Percentiles rank a stretch among this genome's conserved stretches.
Evolutionary conservation across 2,888 invertebrate genomes (phyloP).

Genomic region (Acleris literana): DNA sequence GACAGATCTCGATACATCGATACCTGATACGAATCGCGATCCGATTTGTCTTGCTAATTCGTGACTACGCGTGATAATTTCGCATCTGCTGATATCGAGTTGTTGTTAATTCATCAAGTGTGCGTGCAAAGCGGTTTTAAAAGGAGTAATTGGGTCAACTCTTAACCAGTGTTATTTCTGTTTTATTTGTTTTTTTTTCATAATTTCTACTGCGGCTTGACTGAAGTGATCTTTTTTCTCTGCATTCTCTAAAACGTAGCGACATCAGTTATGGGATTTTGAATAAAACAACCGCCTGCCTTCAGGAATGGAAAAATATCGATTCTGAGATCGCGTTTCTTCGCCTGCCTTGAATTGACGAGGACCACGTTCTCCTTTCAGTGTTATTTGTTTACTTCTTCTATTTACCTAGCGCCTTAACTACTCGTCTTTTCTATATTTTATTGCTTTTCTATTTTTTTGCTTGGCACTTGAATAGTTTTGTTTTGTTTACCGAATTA

Average conservation of each 20-base stretch:
- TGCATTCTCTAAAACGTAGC: constrained; percentile 2
- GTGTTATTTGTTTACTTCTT: constrained; percentile 19
- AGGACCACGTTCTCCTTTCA: background rate
- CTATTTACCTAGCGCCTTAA: constrained; percentile 13
- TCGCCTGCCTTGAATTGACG: constrained; percentile 10
- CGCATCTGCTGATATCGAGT: constrained; percentile 4
- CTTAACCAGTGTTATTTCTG: no score
- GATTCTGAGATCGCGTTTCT: constrained; percentile 12
- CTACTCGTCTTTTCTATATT: background rate
- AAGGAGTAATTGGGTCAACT: no score
- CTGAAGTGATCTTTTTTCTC: background rate
- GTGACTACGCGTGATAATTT: constrained; percentile 5
- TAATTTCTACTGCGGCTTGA: background rate
- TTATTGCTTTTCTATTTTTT: background rate
- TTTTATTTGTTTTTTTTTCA: no score
- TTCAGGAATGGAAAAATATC: constrained; percentile 14
- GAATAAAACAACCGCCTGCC: constrained; percentile 5
- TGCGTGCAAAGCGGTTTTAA: background rate
- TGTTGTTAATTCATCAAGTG: constrained; percentile 2
- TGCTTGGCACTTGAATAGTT: background rate
- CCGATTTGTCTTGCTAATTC: constrained; percentile 16
- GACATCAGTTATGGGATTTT: constrained; percentile 5
- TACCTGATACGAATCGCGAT: constrained; percentile 33
- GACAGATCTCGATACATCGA: constrained; percentile 50
- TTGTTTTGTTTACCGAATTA: constrained; percentile 2